A percentile compares a stretch with the other conserved stretches of the same genome.
Evolutionary conservation across 2,888 invertebrate species (phyloP).

Genomic region (Lysandra coridon): DNA sequence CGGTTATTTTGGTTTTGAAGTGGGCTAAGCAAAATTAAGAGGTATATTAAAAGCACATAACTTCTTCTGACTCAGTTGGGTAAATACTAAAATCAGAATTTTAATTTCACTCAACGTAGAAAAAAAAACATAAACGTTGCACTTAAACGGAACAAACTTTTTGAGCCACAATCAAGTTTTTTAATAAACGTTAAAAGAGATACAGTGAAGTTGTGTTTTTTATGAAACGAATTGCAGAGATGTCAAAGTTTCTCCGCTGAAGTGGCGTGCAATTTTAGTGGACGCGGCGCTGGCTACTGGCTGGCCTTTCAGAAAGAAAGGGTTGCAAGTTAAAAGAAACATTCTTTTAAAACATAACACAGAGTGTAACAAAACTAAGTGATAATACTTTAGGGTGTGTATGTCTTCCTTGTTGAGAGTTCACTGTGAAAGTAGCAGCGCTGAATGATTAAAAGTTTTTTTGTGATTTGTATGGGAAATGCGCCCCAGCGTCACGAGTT

Average conservation of each 20-base stretch:
- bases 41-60: too few species aligned
- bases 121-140: neutral
- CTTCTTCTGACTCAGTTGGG: too few species aligned
- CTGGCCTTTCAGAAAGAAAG: conserved; percentile 56
- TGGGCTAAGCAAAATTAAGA: too few species aligned
- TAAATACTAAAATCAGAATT: neutral
- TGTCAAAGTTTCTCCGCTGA: conserved; percentile 60
- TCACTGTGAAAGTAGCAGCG: too few species aligned
- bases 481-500: too few species aligned
- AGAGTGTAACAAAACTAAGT: too few species aligned
- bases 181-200: neutral
- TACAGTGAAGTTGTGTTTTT: conserved; percentile 43
- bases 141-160: neutral
- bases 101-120: neutral
- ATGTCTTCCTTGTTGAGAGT: too few species aligned
- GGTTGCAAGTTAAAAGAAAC: conserved; percentile 40
- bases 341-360: too few species aligned
- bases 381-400: too few species aligned
- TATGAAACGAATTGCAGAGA: conserved; percentile 50
- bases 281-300: conserved; percentile 46
- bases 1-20: too few species aligned
- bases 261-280: conserved; percentile 66
- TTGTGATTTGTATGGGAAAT: too few species aligned
- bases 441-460: too few species aligned
- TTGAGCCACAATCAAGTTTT: neutral